Evolutionary conservation across 2,113 vertebrate genomes (phyloP), one percentile per base, ranked within the genome.

Genomic region (Heteronetta atricapilla): DNA sequence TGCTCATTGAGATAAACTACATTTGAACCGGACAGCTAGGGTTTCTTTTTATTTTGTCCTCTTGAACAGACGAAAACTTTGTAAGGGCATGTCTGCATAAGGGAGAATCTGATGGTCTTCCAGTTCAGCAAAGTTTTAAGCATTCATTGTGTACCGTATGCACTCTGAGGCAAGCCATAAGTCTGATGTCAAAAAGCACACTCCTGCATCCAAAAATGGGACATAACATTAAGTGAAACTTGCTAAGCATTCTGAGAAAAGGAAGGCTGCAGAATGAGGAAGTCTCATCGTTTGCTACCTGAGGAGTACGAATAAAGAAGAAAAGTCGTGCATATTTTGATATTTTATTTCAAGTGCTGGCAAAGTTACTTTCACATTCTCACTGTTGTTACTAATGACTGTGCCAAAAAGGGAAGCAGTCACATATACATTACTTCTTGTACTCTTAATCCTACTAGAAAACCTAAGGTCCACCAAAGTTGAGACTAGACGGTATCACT

Each of bases 201-300:
- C 40, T 93, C 82, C 38, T 44, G 59, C 68, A 76, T 66, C 69
- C 3, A 58, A 62, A 66, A 84, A 86, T 17, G 33, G 64, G 53
- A 89, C 40, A 26, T 4, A 78, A 50, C 3, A 8, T 31, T 55
- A 46, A 55, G 28, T 2, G 2, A 84, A 94, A 92, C 88, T 53
- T 74, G 73, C 79, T 89, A 28, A 74, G 34, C 28, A 0, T 36
- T 53, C 64, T 60, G 62, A 80, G 56, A 74, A 81, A 91, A 87
- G 21, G 42, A 73, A 89, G 53, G 53, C 44, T 15, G n/a, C 85
- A 88, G 89, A 89, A 94, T 60, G 67, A 90, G 80, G 86, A 88
- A 96, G 50, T 73, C 40, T 76, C 28, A 60, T n/a, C 55, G 20
- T 60, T 93, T 83, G 36, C 82, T 77, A 31, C 31, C 42, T 78